Conservation (phyloP, 2,797 vertebrate species). For the Leuciscus waleckii region DNA sequence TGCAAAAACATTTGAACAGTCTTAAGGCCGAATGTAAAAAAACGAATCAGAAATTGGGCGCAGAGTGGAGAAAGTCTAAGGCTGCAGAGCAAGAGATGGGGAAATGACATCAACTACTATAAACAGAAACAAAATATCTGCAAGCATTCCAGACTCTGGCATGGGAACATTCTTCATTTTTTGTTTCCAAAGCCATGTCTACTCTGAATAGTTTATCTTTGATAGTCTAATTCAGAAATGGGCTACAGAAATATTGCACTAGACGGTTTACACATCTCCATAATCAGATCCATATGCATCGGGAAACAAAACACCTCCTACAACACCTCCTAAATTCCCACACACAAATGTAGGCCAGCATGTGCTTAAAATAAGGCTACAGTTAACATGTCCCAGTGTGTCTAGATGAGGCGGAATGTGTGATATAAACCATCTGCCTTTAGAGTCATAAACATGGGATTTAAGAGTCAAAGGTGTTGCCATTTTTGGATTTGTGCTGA, state of each 20-base stretch:
- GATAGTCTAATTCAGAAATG: conserved; percentile 36
- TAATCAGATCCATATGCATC: conserved; percentile 39
- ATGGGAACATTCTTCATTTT: conserved; percentile 28
- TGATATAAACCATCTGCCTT: conserved; percentile 46
- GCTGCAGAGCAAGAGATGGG: background rate
- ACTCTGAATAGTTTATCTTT: conserved; percentile 1
- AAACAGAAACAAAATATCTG: conserved; percentile 38
- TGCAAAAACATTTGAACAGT: background rate
- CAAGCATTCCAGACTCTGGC: conserved; percentile 29
- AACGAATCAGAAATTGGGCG: conserved; percentile 15
- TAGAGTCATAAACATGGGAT: conserved; percentile 17
- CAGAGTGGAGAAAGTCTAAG: background rate
- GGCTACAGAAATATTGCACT: background rate
- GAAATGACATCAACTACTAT: conserved; percentile 12
- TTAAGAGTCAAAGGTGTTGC: conserved; percentile 29
- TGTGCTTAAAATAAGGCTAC: conserved; percentile 13
- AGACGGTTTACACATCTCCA: conserved; percentile 7
- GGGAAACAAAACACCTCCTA: conserved; percentile 18
- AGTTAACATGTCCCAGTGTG: conserved; percentile 34
- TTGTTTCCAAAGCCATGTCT: background rate
- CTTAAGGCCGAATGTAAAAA: background rate
- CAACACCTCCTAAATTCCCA: conserved; percentile 32
- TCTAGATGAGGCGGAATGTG: conserved; percentile 31
- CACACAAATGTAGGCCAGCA: conserved; percentile 47
- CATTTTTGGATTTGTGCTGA: conserved; percentile 1